phyloP scores from a whole-genome alignment of 1,140 invertebrate species.

The Drosophila bipectinata region DNA sequence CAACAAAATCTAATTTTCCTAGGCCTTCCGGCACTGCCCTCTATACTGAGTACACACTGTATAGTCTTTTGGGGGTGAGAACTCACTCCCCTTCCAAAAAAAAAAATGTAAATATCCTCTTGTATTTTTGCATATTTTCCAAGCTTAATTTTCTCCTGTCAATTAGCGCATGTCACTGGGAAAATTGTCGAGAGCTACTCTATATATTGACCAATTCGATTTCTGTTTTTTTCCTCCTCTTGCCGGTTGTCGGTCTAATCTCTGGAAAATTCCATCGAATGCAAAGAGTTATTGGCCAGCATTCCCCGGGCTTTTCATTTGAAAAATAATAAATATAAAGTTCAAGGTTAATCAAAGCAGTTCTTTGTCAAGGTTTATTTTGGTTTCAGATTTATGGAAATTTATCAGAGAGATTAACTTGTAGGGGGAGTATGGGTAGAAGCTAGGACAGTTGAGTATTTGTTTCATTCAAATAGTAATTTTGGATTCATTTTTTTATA shows the following conservation, averaged over 20 bases:
- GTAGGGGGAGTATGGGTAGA: no score
- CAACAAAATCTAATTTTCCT: conserved; percentile 58
- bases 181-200: background rate
- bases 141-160: conserved; percentile 1
- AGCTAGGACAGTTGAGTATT: no score
- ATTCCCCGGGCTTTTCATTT: background rate
- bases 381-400: no score
- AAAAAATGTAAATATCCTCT: background rate
- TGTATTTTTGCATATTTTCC: conserved; percentile 3
- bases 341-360: background rate
- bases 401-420: no score
- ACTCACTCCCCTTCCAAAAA: no score
- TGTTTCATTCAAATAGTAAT: no score
- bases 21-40: conserved; percentile 9
- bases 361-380: no score
- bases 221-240: background rate
- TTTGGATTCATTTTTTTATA: no score
- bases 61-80: background rate
- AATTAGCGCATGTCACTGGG: conserved; percentile 5
- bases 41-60: background rate
- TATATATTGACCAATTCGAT: background rate
- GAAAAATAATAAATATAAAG: background rate
- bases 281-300: background rate
- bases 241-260: background rate
- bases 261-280: conserved; percentile 2